phyloP scores from a whole-genome alignment of 2,888 invertebrate genomes.

The Pristionchus fissidentatus region DNA sequence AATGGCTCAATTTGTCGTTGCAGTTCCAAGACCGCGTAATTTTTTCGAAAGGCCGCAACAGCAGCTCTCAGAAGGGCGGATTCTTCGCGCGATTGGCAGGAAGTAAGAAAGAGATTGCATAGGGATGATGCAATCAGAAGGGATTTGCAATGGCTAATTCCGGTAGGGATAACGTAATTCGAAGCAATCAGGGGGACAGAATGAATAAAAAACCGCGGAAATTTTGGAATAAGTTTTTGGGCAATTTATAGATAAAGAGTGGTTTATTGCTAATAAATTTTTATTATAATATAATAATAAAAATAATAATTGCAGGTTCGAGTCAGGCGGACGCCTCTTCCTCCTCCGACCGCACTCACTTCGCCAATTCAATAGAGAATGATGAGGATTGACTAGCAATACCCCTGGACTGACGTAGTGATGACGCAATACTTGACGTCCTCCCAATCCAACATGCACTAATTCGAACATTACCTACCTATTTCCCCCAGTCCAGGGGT shows the following conservation, averaged over 20 bases:
- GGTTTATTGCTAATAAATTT: no score
- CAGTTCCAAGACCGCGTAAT: constrained; percentile 46
- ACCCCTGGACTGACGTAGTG: constrained; percentile 45
- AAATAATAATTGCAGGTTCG: not conserved
- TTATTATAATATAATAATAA: not conserved
- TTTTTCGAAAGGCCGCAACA: constrained; percentile 32
- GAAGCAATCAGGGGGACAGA: not conserved
- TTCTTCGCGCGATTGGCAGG: constrained; percentile 17
- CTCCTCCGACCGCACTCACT: constrained; percentile 23
- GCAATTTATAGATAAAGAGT: no score
- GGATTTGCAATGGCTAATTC: no score
- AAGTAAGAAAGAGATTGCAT: not conserved
- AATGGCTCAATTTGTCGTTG: not conserved
- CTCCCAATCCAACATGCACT: no score
- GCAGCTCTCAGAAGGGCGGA: not conserved
- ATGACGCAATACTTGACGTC: no score
- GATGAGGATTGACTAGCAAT: constrained; percentile 48
- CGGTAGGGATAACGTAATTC: not conserved
- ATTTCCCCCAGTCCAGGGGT: no score
- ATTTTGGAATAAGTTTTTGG: no score
- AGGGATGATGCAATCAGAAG: not conserved
- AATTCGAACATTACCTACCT: no score
- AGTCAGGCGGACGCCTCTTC: not conserved
- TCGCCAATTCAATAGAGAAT: constrained; percentile 13
- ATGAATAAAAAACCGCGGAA: no score